Evolutionary conservation across 2,113 vertebrate genomes (phyloP).

Genomic region (Cyprinus carpio): DNA sequence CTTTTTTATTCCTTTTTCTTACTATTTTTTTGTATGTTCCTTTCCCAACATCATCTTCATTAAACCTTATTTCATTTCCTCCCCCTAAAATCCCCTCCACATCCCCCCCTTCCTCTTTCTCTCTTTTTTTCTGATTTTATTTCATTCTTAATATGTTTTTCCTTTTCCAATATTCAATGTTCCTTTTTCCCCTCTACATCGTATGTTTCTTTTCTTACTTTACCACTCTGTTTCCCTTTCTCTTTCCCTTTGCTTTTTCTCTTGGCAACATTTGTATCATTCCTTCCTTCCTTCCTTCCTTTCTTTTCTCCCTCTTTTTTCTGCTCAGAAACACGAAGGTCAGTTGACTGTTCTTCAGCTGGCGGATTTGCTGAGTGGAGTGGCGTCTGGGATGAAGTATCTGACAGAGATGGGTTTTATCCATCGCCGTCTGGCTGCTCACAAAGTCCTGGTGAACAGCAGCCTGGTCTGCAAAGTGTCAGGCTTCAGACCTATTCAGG

Average conservation of each 20-base stretch:
- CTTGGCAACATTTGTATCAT: not conserved
- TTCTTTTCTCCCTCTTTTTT: not conserved
- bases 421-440: constrained; percentile 90
- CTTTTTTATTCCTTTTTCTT: not conserved
- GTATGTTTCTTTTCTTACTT: not conserved
- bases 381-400: constrained; percentile 95
- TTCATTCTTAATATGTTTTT: too few relatives aligned
- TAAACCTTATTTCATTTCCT: too few relatives aligned
- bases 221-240: not conserved
- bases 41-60: not conserved
- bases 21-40: not conserved
- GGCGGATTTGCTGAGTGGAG: constrained; percentile 84
- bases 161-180: not conserved
- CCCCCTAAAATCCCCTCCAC: too few relatives aligned
- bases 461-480: constrained; percentile 91
- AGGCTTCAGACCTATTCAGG: constrained; percentile 85
- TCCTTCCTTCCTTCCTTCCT: not conserved
- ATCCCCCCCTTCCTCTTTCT: too few relatives aligned
- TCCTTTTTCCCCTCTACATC: not conserved
- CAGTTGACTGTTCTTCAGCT: constrained; percentile 85
- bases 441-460: constrained; percentile 88
- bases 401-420: constrained; percentile 95
- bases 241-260: not conserved
- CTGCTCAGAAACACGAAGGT: constrained; percentile 85
- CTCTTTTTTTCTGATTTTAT: too few relatives aligned